Percentiles rank a stretch among this genome's conserved stretches.
Evolutionary conservation across 2,113 vertebrate genomes (phyloP).

Genomic region (Pampusana beccarii): DNA sequence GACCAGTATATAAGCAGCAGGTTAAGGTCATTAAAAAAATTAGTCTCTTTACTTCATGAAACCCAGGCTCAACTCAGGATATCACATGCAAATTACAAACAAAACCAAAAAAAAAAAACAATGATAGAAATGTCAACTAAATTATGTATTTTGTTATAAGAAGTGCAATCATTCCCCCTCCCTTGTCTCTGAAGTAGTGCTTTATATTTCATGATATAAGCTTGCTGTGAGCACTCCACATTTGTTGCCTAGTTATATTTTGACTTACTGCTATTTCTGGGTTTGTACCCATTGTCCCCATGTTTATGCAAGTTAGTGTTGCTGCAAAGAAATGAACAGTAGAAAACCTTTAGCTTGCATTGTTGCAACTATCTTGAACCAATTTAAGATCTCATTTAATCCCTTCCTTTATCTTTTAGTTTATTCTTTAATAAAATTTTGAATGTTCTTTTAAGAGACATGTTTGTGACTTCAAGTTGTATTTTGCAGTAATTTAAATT

Average conservation of each 20-base stretch:
- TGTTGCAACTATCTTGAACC: neutral
- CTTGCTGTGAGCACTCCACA: neutral
- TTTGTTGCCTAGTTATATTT: neutral
- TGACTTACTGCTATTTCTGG: neutral
- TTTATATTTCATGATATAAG: neutral
- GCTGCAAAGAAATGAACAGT: neutral
- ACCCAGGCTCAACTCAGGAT: neutral
- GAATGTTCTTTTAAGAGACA: neutral
- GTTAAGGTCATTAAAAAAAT: slow-evolving; percentile 2
- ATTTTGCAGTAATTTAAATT: neutral
- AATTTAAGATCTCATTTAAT: neutral
- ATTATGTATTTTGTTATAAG: neutral
- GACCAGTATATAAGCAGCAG: neutral
- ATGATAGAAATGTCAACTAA: neutral
- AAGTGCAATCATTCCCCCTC: neutral
- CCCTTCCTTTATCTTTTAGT: neutral
- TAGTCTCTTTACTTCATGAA: neutral
- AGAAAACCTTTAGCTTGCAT: neutral
- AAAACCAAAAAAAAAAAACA: neutral
- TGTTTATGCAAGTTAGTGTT: neutral
- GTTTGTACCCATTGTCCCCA: neutral
- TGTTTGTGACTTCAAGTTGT: neutral
- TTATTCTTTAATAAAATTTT: neutral
- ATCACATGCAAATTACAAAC: neutral
- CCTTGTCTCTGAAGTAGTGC: neutral